Evolutionary conservation across 2,113 vertebrate species (phyloP).

Genomic region (Hippocampus comes): DNA sequence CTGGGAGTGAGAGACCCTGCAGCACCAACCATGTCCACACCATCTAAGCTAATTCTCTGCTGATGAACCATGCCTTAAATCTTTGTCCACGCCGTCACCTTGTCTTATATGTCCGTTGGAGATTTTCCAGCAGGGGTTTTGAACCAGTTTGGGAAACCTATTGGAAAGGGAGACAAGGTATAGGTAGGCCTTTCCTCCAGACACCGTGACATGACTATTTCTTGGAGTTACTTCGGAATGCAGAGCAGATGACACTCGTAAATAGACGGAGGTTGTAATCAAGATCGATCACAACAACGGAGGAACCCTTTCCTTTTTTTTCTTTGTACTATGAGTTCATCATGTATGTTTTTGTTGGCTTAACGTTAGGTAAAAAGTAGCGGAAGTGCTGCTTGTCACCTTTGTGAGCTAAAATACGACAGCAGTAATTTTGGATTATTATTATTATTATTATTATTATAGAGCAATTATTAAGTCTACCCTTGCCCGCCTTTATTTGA

Average conservation of each 20-base stretch:
- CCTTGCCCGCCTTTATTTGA: constrained; percentile 1
- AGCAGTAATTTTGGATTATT: constrained; percentile 27
- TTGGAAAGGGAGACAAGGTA: constrained; percentile 35
- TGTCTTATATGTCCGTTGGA: constrained; percentile 60
- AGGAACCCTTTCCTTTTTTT: constrained; percentile 20
- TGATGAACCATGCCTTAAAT: constrained; percentile 64
- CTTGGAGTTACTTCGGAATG: constrained; percentile 32
- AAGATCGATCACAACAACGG: constrained; percentile 18
- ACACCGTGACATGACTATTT: constrained; percentile 26
- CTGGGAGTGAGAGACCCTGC: constrained; percentile 81
- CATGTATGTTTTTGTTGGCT: constrained; percentile 29
- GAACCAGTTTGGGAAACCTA: constrained; percentile 48
- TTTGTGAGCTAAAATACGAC: constrained; percentile 52
- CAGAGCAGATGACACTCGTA: constrained; percentile 29
- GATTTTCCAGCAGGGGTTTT: constrained; percentile 36
- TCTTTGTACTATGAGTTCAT: constrained; percentile 53
- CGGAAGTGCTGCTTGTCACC: constrained; percentile 62
- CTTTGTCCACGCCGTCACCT: constrained; percentile 68
- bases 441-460: constrained; percentile 11
- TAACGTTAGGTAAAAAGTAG: constrained; percentile 54
- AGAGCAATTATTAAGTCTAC: constrained; percentile 18
- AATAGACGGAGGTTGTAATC: constrained; percentile 23
- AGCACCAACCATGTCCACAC: constrained; percentile 30
- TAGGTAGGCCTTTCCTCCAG: constrained; percentile 26
- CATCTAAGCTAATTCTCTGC: constrained; percentile 53